Base-by-base conservation (phyloP, 1,140 invertebrate genomes). In the Solen grandis region DNA sequence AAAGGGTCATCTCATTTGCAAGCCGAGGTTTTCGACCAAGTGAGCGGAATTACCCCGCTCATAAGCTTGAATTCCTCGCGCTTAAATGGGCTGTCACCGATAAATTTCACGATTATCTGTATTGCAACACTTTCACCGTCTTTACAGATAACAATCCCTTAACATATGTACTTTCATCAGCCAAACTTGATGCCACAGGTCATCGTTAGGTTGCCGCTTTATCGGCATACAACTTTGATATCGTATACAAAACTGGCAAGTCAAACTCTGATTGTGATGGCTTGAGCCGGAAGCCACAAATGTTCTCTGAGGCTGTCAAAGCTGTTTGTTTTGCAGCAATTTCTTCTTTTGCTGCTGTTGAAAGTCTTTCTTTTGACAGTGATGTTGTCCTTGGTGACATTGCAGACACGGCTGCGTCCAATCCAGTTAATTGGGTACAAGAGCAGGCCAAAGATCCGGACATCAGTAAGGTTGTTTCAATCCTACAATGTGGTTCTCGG, bases 51-150 rank as follows among this genome's bases (percentile, higher is more conserved):
- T 76, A 82, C 60, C 36, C 60, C 4, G 70, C 50, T 13, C 62
- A 76, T 35, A 65, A 69, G 29, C 57, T 82, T 46, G 80, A 82
- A 41, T 82, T 76, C 29, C 41, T 69, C 25, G 54, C 50, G 33
- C 22, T 75, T 19, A 74, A 84, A 31, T 81, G 82, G 78, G 38
- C 72, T 13, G 54, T 83, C 8, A 68, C 83, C 16, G 73, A 85
- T 5, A 85, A 83, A 33, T 78, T 85, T 63, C n/a, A 74, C 27
- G 73, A 83, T 74, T 85, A 85, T 63, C 55, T 85, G 22, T 85
- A 74, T 38, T 59, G 74, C 19, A 54, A 66, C 22, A 33, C 33
- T 41, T 54, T 78, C 14, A 50, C n/a, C 13, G 75, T 78, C 4
- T n/a, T 68, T 36, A 62, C 63, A 59, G 77, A 80, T 36, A 80